Conservation (phyloP, 2,113 vertebrate species). For the Microcebus murinus region DNA sequence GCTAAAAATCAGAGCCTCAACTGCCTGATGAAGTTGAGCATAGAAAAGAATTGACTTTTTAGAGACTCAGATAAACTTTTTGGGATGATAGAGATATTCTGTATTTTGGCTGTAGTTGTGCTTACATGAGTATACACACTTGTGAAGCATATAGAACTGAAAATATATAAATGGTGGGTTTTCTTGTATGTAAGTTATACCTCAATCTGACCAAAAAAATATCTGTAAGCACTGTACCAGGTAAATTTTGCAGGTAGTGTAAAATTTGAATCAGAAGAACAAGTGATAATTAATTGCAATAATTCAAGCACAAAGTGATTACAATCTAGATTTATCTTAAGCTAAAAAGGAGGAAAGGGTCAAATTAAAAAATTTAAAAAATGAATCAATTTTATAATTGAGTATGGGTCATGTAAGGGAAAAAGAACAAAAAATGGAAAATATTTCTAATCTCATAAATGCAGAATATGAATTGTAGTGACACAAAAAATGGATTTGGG, state of each 20-base stretch:
- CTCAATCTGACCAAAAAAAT: background rate
- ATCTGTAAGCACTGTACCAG: background rate
- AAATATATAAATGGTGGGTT: background rate
- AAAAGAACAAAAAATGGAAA: background rate
- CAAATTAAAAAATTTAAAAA: background rate
- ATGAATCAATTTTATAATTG: background rate
- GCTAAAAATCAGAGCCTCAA: background rate
- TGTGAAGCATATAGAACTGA: background rate
- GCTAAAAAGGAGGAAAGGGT: background rate
- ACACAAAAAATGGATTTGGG: background rate
- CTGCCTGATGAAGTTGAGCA: background rate
- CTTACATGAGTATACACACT: background rate
- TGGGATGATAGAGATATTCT: background rate
- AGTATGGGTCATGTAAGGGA: background rate
- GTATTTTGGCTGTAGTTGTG: background rate
- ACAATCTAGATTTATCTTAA: no score
- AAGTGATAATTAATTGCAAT: background rate
- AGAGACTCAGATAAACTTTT: background rate
- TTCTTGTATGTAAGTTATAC: background rate
- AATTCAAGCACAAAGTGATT: background rate
- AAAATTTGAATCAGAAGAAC: background rate
- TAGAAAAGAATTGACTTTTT: background rate
- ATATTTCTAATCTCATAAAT: background rate
- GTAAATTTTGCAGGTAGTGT: background rate
- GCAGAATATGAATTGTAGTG: background rate